Percentiles rank a stretch among this genome's conserved stretches.
phyloP scores from a whole-genome alignment of 2,113 vertebrate species.

The Rhinoptilus africanus region DNA sequence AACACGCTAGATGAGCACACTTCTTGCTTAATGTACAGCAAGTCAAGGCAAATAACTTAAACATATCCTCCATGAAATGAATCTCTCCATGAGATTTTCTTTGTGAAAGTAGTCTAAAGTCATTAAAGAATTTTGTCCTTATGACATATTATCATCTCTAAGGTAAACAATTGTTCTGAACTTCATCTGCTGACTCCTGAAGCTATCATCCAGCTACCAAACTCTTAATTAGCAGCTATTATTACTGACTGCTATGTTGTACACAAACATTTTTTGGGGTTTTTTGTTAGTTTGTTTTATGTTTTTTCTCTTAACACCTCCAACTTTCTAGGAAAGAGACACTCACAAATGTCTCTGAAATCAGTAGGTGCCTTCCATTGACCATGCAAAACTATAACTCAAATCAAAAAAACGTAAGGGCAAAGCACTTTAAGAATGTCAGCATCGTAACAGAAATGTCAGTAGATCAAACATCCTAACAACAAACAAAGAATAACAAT shows the following conservation, averaged over 20 bases:
- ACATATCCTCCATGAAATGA: neutral
- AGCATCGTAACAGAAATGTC: neutral
- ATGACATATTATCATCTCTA: neutral
- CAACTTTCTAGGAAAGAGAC: neutral
- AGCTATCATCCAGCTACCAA: neutral
- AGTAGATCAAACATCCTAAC: neutral
- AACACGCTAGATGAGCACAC: neutral
- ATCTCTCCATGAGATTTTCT: neutral
- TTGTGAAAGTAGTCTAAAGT: neutral
- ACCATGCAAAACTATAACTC: neutral
- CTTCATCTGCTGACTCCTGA: neutral
- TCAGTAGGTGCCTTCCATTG: neutral
- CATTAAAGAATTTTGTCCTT: neutral
- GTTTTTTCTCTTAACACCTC: neutral
- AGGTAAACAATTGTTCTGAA: neutral
- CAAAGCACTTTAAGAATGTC: neutral
- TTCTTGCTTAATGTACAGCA: neutral
- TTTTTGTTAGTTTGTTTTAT: neutral
- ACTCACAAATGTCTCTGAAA: neutral
- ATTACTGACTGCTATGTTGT: neutral
- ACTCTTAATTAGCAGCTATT: neutral
- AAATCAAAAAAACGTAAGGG: neutral
- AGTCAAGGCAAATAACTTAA: neutral
- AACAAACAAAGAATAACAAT: neutral
- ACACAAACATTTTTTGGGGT: neutral